A percentile compares a stretch with the other conserved stretches of the same genome.
Evolutionary conservation across 2,888 invertebrate species (phyloP).

Genomic region (Tiliacea aurago): DNA sequence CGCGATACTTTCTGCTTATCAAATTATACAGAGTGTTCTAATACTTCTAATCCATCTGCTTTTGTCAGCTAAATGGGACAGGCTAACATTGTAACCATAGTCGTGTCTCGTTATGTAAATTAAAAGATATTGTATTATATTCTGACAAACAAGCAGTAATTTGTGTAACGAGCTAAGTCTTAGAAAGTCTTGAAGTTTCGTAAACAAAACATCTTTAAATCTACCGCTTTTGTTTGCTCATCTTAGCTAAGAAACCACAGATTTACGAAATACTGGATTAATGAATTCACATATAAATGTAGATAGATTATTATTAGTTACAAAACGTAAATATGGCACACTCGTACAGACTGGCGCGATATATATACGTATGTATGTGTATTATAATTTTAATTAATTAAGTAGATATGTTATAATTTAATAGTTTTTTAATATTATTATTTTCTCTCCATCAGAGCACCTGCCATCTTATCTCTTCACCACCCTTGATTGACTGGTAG

Average conservation of each 20-base stretch:
- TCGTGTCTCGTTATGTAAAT: conserved; percentile 31
- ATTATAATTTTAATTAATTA: no score
- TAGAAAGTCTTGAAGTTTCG: conserved; percentile 37
- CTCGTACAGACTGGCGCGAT: background rate
- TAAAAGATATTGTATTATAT: conserved; percentile 38
- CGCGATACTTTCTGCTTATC: conserved; percentile 70
- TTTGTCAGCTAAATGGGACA: conserved; percentile 37
- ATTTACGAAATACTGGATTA: conserved; percentile 37
- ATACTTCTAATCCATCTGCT: conserved; percentile 63
- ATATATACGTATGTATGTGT: no score
- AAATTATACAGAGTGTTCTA: conserved; percentile 68
- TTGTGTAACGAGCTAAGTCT: conserved; percentile 35
- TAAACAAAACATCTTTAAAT: conserved; percentile 43
- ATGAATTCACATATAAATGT: conserved; percentile 19
- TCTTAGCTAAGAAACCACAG: conserved; percentile 15
- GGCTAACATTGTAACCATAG: conserved; percentile 21
- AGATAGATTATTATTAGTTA: conserved; percentile 2
- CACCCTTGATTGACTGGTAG: no score
- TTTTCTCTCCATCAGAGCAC: no score
- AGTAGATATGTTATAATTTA: no score
- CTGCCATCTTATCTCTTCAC: no score
- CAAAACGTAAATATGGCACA: conserved; percentile 39
- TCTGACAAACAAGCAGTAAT: conserved; percentile 30
- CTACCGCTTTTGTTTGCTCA: conserved; percentile 30
- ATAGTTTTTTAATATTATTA: no score